A percentile compares a stretch with the other conserved stretches of the same genome.
Evolutionary conservation across 2,888 invertebrate genomes (phyloP).

Genomic region (Drosophila fulvimacula): DNA sequence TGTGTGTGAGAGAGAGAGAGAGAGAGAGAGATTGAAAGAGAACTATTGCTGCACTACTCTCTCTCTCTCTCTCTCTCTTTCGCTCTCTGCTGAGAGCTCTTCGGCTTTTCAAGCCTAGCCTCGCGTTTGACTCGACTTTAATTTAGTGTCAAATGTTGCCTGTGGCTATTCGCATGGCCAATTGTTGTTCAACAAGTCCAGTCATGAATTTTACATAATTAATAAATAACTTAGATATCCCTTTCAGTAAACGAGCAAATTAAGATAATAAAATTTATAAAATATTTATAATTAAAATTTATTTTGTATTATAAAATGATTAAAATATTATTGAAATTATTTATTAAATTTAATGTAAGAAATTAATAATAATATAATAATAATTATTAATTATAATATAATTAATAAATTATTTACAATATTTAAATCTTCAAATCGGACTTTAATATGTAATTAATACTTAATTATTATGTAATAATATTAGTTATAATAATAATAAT

Average conservation of each 20-base stretch:
- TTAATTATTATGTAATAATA: no score
- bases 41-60: background rate
- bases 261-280: background rate
- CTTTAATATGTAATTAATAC: no score
- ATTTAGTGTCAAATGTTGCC: constrained; percentile 31
- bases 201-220: background rate
- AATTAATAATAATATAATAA: no score
- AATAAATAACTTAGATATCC: background rate
- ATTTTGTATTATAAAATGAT: background rate
- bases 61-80: background rate
- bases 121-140: constrained; percentile 6
- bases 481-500: no score
- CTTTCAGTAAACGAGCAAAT: background rate
- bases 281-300: background rate
- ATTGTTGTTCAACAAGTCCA: background rate
- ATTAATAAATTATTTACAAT: no score
- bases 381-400: no score
- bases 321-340: background rate
- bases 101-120: background rate
- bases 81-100: constrained; percentile 1
- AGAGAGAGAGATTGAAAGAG: constrained; percentile 11
- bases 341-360: no score
- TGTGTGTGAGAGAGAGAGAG: constrained; percentile 14
- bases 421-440: no score
- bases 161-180: constrained; percentile 19